Conservation (phyloP, 2,113 vertebrate genomes). For the Gambusia affinis region DNA sequence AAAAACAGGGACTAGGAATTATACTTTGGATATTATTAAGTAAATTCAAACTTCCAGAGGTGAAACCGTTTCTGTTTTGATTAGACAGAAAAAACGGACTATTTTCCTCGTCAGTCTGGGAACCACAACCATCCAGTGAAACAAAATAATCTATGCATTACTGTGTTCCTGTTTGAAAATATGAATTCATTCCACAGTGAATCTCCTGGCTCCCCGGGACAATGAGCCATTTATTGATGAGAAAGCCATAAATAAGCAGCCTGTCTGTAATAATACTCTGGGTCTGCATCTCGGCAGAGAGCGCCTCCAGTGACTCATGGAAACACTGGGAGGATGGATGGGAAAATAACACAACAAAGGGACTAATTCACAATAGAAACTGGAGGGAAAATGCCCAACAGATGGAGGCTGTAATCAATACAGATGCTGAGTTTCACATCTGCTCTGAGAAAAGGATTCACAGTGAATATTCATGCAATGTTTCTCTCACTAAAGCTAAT, state of each 20-base stretch:
- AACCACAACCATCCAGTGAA: background rate
- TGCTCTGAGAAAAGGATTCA: conserved; percentile 39
- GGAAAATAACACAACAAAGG: conserved; percentile 71
- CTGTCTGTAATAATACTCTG: conserved; percentile 60
- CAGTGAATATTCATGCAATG: background rate
- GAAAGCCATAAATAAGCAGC: conserved; percentile 58
- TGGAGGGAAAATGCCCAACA: conserved; percentile 62
- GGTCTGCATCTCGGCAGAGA: conserved; percentile 42
- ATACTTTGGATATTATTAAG: background rate
- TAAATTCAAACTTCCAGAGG: background rate
- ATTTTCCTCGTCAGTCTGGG: background rate
- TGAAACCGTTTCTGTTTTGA: background rate
- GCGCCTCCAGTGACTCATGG: conserved; percentile 65
- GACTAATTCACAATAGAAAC: conserved; percentile 71
- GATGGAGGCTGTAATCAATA: conserved; percentile 76
- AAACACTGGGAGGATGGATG: conserved; percentile 60
- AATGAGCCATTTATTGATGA: conserved; percentile 67
- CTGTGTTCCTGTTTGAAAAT: conserved; percentile 28
- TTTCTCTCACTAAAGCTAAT: background rate
- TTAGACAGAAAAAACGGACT: background rate
- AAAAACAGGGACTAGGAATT: background rate
- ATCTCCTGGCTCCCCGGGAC: conserved; percentile 41
- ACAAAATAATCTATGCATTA: conserved; percentile 23
- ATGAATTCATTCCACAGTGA: conserved; percentile 5
- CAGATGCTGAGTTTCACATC: conserved; percentile 55